Conservation (phyloP, 2,113 vertebrate genomes). For the Lates calcarifer region DNA sequence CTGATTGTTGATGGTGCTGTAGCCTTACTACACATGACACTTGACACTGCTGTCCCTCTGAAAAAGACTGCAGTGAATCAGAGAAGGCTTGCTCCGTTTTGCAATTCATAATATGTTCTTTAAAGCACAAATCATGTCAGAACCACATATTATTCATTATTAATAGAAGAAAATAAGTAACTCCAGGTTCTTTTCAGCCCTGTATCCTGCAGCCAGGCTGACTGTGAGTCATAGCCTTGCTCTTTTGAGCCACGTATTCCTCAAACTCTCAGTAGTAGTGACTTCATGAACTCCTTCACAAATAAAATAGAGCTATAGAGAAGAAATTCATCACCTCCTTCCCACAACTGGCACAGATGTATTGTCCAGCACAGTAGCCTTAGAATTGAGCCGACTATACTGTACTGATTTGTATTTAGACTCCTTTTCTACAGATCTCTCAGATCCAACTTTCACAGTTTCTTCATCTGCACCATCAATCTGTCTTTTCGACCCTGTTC, state of each 20-base stretch:
- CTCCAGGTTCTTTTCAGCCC: not conserved
- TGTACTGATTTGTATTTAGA: not conserved
- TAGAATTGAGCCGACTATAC: not conserved
- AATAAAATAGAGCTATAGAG: not conserved
- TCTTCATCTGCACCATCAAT: not conserved
- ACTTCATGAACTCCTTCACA: not conserved
- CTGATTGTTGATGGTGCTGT: not conserved
- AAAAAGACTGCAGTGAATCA: not conserved
- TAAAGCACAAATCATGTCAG: not conserved
- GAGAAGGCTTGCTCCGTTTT: not conserved
- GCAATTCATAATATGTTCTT: not conserved
- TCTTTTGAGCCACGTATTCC: not conserved
- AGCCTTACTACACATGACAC: not conserved
- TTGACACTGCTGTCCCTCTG: not conserved
- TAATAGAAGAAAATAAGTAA: not conserved
- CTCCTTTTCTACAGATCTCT: not conserved
- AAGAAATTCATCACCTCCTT: not conserved
- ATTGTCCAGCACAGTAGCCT: not conserved
- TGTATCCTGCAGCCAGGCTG: not conserved
- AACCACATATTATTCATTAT: not conserved
- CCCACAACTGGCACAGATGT: not conserved
- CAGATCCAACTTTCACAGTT: not conserved
- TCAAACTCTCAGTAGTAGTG: not conserved
- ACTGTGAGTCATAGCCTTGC: not conserved
- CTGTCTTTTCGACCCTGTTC: not conserved